Evolutionary conservation across 2,797 vertebrate genomes (phyloP).

Genomic region (Argyrosomus regius): DNA sequence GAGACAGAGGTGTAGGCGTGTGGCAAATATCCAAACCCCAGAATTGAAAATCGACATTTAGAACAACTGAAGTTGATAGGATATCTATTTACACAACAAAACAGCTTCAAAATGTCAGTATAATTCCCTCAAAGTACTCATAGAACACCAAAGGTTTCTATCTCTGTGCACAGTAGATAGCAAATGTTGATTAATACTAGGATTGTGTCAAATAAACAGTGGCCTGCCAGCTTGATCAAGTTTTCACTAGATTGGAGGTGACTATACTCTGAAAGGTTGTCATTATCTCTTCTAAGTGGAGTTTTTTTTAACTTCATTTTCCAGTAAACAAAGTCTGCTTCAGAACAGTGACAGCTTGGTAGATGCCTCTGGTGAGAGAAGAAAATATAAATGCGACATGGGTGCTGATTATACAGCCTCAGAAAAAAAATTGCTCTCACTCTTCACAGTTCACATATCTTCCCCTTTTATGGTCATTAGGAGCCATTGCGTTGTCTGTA

Average conservation of each 20-base stretch:
- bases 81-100: not conserved
- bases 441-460: not conserved
- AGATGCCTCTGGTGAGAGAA: not conserved
- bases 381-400: not conserved
- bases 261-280: not conserved
- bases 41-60: too few species aligned
- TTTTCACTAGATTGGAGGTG: not conserved
- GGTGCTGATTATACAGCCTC: not conserved
- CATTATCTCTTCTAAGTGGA: not conserved
- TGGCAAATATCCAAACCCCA: too few species aligned
- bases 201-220: not conserved
- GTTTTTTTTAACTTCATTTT: not conserved
- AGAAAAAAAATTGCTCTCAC: not conserved
- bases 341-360: not conserved
- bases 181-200: not conserved
- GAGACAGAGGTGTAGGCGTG: too few species aligned
- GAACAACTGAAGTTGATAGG: not conserved
- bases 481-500: not conserved
- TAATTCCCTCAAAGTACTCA: not conserved
- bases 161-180: not conserved
- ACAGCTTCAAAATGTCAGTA: not conserved
- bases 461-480: conserved; percentile 8
- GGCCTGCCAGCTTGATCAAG: not conserved
- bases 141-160: not conserved
- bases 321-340: not conserved